Base-by-base conservation (phyloP, 2,113 vertebrate species). In the Sakesphorus luctuosus region DNA sequence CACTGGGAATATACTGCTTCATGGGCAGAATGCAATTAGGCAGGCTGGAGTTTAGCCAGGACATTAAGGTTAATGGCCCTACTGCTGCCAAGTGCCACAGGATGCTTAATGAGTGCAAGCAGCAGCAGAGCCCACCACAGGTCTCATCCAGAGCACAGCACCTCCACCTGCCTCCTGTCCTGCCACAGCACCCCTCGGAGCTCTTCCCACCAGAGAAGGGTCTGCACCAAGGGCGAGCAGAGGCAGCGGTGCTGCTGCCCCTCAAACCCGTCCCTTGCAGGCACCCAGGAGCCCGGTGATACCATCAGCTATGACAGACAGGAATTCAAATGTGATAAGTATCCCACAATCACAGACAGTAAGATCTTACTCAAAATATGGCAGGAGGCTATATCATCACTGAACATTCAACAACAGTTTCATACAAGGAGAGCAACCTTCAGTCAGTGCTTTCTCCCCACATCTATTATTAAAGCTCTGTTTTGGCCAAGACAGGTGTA, bases 101-200 rank as follows among this genome's bases (percentile, higher is more conserved):
- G 71, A 67, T 25, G 43, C 25, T 43, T 9, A 25, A 18, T 3
- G 44, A 89, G 50, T 2, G 23, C 56, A 10, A 46, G 56, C 25
- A 85, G 58, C 38, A 33, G 66, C 62, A 43, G 18, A 63, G 33
- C 28, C 25, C 44, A 8, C 7, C 3, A 43, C 1, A 0, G 17
- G 35, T 19, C 35, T 33, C 29, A 21, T 0, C 44, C 5, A 0
- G 47, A 68, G 29, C 31, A 5, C 0, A 2, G 24, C 61, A 74
- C 8, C 67, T 61, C 31, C 69, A 11, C 40, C 43, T 46, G n/a
- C 62, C 53, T 25, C 43, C 58, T 33, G 43, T 8, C 33, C 92
- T 47, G 49, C 50, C 2, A 0, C 69, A 52, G 71, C 36, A 10
- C 5, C 44, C 59, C 21, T 0, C 0, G 47, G 6, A 38, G 4